phyloP scores from a whole-genome alignment of 2,797 vertebrate genomes.

The Sus cebifrons region DNA sequence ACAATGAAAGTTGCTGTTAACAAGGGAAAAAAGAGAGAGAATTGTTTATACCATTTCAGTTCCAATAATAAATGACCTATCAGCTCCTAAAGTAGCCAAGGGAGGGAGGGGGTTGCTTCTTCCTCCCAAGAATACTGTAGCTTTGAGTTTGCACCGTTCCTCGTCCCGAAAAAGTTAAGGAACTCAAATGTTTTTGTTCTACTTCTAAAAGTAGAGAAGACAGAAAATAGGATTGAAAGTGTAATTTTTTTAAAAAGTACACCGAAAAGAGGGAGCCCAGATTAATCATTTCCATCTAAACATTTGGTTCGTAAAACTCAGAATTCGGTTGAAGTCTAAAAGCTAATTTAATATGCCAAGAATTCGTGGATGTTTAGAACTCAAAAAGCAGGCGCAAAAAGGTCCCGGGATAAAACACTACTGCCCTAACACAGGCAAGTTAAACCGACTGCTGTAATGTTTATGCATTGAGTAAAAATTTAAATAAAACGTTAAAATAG shows the following conservation, averaged over 20 bases:
- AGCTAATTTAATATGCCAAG: constrained; percentile 43
- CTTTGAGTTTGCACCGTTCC: constrained; percentile 71
- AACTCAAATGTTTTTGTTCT: constrained; percentile 82
- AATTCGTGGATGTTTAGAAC: constrained; percentile 28
- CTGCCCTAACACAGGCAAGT: neutral
- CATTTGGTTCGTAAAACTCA: neutral
- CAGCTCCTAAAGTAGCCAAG: constrained; percentile 82
- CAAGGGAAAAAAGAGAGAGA: constrained; percentile 83
- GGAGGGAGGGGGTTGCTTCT: constrained; percentile 73
- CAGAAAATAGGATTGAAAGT: constrained; percentile 52
- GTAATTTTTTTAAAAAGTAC: constrained; percentile 53
- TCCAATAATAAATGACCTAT: constrained; percentile 87
- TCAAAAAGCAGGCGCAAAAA: neutral
- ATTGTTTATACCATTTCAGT: constrained; percentile 84
- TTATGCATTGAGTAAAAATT: constrained; percentile 70
- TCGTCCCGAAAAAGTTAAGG: constrained; percentile 85
- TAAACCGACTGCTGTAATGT: constrained; percentile 30
- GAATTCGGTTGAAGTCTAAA: neutral
- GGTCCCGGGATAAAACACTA: constrained; percentile 56
- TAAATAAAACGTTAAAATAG: constrained; percentile 68
- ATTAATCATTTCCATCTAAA: neutral
- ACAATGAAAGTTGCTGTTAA: constrained; percentile 95
- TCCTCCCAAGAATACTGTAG: constrained; percentile 78
- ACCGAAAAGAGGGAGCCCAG: neutral
- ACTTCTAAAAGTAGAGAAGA: constrained; percentile 57